Percentiles rank a stretch among this genome's conserved stretches.
Evolutionary conservation across 2,797 vertebrate species (phyloP).

Genomic region (Anniella stebbinsi): DNA sequence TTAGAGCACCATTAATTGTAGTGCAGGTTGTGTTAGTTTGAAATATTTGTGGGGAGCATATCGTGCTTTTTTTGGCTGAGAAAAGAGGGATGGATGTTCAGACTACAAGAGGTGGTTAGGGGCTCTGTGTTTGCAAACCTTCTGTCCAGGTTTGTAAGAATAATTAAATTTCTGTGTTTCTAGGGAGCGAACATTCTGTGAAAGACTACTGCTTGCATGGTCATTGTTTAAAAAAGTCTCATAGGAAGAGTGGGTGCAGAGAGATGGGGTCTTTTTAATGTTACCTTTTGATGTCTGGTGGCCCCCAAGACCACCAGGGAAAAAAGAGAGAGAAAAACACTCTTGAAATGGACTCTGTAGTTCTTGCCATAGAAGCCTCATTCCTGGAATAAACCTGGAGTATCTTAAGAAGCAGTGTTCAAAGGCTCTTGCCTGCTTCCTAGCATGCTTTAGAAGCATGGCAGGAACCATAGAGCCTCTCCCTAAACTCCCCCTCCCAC

Average conservation of each 20-base stretch:
- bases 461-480: no score
- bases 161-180: constrained; percentile 36
- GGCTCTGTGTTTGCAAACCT: constrained; percentile 30
- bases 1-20: constrained; percentile 7
- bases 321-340: no score
- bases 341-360: not conserved
- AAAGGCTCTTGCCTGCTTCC: no score
- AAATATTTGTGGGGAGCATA: constrained; percentile 51
- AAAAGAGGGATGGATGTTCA: constrained; percentile 48
- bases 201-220: not conserved
- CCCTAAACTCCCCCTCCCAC: no score
- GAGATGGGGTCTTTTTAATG: not conserved
- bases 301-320: no score
- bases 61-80: constrained; percentile 23
- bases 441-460: no score
- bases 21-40: constrained; percentile 27
- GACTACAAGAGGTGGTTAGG: constrained; percentile 28
- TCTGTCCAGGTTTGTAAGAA: constrained; percentile 28
- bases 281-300: not conserved
- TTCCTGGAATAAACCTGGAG: no score
- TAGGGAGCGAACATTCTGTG: not conserved
- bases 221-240: not conserved
- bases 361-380: no score
- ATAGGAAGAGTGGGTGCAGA: not conserved
- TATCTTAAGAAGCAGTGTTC: no score